Evolutionary conservation across 2,888 invertebrate species (phyloP), one percentile per base, ranked within the genome.

Genomic region (Mythimna lalbum): DNA sequence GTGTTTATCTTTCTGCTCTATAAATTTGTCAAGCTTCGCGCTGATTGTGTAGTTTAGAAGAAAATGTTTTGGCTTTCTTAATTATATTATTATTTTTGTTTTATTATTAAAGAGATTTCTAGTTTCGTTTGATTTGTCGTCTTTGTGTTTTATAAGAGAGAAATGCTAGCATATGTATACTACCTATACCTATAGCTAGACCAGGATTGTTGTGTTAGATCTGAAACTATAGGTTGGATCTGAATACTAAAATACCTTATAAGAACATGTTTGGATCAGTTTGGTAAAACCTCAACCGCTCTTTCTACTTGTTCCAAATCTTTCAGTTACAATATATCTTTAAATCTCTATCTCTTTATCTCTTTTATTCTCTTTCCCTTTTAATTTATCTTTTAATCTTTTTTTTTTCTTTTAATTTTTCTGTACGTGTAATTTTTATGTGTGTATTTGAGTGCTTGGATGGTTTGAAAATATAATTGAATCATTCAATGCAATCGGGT

Each of bases 11-110:
- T 65, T 49, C 72, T 63, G 56, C 55, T 53, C 66, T 36, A 62
- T 76, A 78, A 67, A 79, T 68, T 69, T 82, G 61, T 79, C 69
- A 69, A 79, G 60, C 59, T 62, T 67, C 36, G 23, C 55, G 52
- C 14, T 60, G 53, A 63, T 52, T 68, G 47, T 76, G 33, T 36
- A 23, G 27, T n/a, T 49, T 21, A 17, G 27, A 21, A 49, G 49
- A 52, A 57, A 65, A 73, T 63, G 59, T 76, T 79, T 59, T 78
- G 31, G 50, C 52, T 71, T 53, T 78, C 49, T 62, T 55, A 76
- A 76, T 61, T 67, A 39, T 66, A n/a, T 49, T 49, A n/a, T 50
- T 77, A 43, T 62, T 61, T 27, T 56, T 33, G 23, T 4, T 66
- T 31, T 53, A n/a, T 62, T 57, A 53, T 49, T 56, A 50, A 12